Evolutionary conservation across 2,888 invertebrate species (phyloP).

Genomic region (Watsonalla cultraria): DNA sequence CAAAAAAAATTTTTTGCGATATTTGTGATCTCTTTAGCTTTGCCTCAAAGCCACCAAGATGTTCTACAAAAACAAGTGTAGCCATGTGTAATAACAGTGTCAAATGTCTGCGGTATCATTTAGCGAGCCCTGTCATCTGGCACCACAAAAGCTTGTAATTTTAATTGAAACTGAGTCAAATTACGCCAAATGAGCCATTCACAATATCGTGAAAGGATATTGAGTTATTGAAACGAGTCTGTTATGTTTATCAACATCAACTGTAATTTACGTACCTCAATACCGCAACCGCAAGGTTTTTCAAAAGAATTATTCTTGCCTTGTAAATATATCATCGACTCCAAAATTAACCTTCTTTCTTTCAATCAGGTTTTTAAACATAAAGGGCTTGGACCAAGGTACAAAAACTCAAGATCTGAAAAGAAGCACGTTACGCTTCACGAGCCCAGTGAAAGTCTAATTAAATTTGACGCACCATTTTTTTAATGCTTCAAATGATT

Average conservation of each 20-base stretch:
- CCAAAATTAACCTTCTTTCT: neutral
- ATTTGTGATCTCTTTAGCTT: no score
- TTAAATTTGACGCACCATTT: no score
- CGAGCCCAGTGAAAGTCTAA: no score
- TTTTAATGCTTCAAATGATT: no score
- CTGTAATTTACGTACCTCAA: neutral
- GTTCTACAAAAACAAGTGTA: neutral
- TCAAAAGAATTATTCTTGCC: neutral
- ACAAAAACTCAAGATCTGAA: neutral
- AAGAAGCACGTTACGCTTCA: no score
- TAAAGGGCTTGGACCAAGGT: neutral
- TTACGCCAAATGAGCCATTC: constrained; percentile 14
- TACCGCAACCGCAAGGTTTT: neutral
- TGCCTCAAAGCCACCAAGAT: neutral
- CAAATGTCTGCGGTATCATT: neutral
- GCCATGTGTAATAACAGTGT: neutral
- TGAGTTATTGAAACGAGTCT: constrained; percentile 15
- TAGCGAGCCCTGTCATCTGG: constrained; percentile 11
- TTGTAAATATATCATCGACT: neutral
- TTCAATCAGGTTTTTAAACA: neutral
- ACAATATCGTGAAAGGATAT: constrained; percentile 10
- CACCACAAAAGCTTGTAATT: constrained; percentile 9
- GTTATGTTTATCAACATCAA: neutral
- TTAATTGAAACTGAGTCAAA: constrained; percentile 21
- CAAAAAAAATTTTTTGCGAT: no score